Base-by-base conservation (phyloP, 2,113 vertebrate species). In the Varanus salvator region DNA sequence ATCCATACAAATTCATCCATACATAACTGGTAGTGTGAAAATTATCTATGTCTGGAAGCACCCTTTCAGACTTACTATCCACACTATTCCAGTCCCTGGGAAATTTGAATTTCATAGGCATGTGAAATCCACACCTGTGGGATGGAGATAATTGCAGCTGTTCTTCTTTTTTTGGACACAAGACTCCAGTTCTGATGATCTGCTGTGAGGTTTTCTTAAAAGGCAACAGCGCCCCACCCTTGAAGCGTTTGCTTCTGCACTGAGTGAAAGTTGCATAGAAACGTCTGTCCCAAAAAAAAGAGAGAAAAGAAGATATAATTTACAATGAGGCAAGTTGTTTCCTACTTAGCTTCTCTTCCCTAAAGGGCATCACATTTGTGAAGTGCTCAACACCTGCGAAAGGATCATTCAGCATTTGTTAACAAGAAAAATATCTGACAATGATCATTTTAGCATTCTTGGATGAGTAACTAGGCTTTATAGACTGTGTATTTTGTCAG, bases 341-440 rank as follows among this genome's bases (percentile, higher is more conserved):
- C n/a, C 85, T 69, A 84, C 84, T 90, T 69, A 87, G 90, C 71
- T 77, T 77, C 75, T 90, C 44, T 69, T 90, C 90, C 85, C 90
- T 87, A 82, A 90, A 83, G 71, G 90, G 71, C 57, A 83, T 69
- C 80, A 64, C 77, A 82, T 82, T 77, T 90, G 48, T 71, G 68
- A 90, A 83, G 78, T 87, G 85, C 85, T 90, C 77, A 83, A 82
- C 80, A 77, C 85, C 57, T 87, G 85, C 77, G 60, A 87, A 87
- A 87, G 57, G 80, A 87, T 31, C 85, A 87, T 90, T 90, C 85
- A 66, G 60, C 78, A 75, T 90, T 90, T 72, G 88, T 90, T 90
- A 90, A 90, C 88, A 90, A 90, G 88, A 90, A 66, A 90, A 87
- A 87, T 82, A 82, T 87, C 85, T 87, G 89, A 64, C 78, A 87